Evolutionary conservation across 2,113 vertebrate species (phyloP).

Genomic region (Heteronetta atricapilla): DNA sequence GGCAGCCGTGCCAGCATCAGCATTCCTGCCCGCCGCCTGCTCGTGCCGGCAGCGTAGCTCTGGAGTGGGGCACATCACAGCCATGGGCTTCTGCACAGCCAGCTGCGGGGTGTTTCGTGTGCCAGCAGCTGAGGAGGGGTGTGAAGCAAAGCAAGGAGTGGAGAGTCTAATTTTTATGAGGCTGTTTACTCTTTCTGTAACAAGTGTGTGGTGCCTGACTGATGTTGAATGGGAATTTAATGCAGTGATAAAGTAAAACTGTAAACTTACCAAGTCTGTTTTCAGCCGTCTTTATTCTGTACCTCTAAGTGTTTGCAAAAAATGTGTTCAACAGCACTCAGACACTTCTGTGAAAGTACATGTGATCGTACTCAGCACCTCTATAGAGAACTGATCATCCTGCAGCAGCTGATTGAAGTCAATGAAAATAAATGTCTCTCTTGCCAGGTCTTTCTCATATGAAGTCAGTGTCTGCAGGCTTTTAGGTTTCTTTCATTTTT

Average conservation of each 20-base stretch:
- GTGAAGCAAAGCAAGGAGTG: neutral
- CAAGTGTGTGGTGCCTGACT: constrained; percentile 32
- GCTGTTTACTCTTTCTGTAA: constrained; percentile 32
- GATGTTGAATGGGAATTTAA: constrained; percentile 41
- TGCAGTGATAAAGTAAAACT: constrained; percentile 29
- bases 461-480: neutral
- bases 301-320: constrained; percentile 18
- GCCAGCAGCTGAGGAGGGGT: constrained; percentile 8
- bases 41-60: constrained; percentile 33
- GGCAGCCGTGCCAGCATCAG: constrained; percentile 69
- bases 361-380: neutral
- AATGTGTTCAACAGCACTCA: neutral
- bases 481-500: constrained; percentile 9
- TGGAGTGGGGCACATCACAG: neutral
- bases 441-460: neutral
- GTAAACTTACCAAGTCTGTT: constrained; percentile 36
- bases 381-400: neutral
- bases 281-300: constrained; percentile 41
- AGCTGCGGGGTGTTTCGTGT: constrained; percentile 24
- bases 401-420: neutral
- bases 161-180: constrained; percentile 10
- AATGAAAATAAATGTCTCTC: neutral
- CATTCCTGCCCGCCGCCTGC: constrained; percentile 58
- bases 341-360: neutral
- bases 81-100: constrained; percentile 39